These are phyloP conservation scores for Mustelus asterias DNA, from an alignment of 2,113 vertebrate species.

Conservation along the genomic window DNA sequence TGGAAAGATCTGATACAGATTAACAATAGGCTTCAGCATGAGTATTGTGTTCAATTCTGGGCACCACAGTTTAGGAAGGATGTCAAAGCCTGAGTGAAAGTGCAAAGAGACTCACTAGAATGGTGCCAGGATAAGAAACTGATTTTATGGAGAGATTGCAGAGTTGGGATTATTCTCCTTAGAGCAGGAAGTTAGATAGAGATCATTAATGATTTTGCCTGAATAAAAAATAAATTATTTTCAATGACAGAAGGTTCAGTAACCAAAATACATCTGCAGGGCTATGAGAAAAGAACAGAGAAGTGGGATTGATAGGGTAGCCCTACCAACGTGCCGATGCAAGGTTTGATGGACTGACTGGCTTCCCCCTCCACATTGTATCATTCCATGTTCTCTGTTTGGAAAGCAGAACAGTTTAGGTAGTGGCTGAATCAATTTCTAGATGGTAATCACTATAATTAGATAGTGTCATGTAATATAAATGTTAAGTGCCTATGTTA, in stretches of 20 bases:
- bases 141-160: neutral
- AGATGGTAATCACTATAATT: neutral
- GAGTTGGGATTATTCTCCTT: neutral
- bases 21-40: too few relatives aligned
- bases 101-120: neutral
- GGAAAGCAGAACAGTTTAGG: neutral
- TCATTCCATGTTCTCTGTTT: neutral
- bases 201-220: neutral
- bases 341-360: neutral
- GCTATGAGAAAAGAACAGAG: neutral
- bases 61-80: neutral
- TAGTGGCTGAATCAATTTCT: neutral
- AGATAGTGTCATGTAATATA: neutral
- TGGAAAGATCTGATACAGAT: too few relatives aligned
- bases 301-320: neutral
- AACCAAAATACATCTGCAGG: neutral
- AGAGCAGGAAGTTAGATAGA: neutral
- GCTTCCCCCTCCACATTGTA: neutral
- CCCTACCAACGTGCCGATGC: neutral
- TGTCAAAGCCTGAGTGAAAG: neutral
- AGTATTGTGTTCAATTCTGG: neutral
- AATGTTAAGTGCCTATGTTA: neutral
- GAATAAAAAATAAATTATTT: neutral
- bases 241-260: neutral
- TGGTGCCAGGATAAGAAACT: neutral